Base-by-base conservation (phyloP, 2,888 invertebrate species). In the Tenthredo amoena region DNA sequence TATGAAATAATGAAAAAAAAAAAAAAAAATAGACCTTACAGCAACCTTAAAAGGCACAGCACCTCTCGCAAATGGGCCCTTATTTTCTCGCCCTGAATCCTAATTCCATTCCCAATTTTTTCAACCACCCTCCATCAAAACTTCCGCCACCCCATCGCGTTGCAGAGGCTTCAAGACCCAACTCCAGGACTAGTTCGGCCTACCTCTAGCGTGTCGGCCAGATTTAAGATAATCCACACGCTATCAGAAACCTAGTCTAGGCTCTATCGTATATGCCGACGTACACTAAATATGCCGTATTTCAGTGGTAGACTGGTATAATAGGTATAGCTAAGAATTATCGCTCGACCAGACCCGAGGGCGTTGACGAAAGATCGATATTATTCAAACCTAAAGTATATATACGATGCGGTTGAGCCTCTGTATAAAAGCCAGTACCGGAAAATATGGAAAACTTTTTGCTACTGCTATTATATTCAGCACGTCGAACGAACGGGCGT, bases 211-310 rank as follows among this genome's bases (percentile, higher is more conserved):
- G 77, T 84, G 81, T 72, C 81, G 85, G 81, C 50, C 68, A 82
- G 85, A 85, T 72, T 71, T 85, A 71, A 85, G 82, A 85, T 85
- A 85, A 82, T 85, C 55, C 85, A 81, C 85, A 85, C 85, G 85
- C 85, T 50, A 85, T 12, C 62, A 62, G 58, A 81, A 81, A 62
- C 58, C 81, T 81, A 43, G 72, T n/a, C 58, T 81, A 18, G 26
- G 77, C 47, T 58, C 37, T 62, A 58, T 34, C 12, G 18, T 77
- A 18, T 47, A 18, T 77, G 76, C 50, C 21, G 50, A 47, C 31
- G 76, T 50, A 55, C 50, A 81, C 77, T 50, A 55, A 55, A 77
- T 81, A 62, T 77, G 81, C 81, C 81, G 81, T 81, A 62, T 81
- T 81, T 81, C 62, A 62, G 37, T 40, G 81, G 81, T 62, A 21